Conservation (phyloP, 1,140 invertebrate species). For the Nasonia vitripennis region DNA sequence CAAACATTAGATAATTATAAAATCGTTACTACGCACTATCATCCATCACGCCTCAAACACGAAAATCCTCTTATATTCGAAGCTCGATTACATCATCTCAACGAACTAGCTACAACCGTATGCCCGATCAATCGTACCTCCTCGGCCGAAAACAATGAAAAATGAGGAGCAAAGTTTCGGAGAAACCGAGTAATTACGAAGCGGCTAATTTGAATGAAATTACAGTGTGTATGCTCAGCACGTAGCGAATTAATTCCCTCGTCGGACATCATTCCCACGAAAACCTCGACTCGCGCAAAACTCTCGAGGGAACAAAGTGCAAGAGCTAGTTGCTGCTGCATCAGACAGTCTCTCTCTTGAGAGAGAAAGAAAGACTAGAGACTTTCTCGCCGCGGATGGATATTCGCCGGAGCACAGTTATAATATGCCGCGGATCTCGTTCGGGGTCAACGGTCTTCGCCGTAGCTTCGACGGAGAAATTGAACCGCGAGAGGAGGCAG, state of each 20-base stretch:
- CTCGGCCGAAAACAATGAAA: neutral
- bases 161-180: too few relatives aligned
- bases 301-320: neutral
- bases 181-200: too few relatives aligned
- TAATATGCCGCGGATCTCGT: conserved; percentile 55
- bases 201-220: too few relatives aligned
- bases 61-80: too few relatives aligned
- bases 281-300: neutral
- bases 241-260: too few relatives aligned
- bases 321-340: neutral
- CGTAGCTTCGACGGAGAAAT: conserved; percentile 49
- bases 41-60: neutral
- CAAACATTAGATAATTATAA: conserved; percentile 9
- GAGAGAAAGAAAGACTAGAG: neutral
- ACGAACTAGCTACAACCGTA: too few relatives aligned
- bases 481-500: conserved; percentile 14
- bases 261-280: conserved; percentile 21
- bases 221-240: too few relatives aligned
- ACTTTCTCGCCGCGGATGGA: conserved; percentile 44
- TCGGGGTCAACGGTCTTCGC: conserved; percentile 55
- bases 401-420: conserved; percentile 56
- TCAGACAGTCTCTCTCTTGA: too few relatives aligned
- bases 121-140: neutral
- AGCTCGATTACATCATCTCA: neutral
- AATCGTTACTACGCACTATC: neutral